phyloP scores from a whole-genome alignment of 2,888 invertebrate genomes.

The Drosophila macrospina region DNA sequence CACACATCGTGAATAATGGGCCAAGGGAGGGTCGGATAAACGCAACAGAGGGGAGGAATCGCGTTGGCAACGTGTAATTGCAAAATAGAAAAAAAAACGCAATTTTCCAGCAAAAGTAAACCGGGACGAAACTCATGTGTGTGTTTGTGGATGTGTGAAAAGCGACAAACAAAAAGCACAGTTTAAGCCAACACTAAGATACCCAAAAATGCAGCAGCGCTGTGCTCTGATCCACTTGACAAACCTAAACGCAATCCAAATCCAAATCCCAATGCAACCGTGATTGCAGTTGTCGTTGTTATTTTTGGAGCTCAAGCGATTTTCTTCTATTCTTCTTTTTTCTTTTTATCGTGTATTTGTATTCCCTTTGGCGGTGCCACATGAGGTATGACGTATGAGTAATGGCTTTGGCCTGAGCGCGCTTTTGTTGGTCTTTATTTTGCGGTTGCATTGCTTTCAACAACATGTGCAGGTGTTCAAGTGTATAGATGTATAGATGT shows the following conservation, averaged over 20 bases:
- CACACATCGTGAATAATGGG: constrained; percentile 55
- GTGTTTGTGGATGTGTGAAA: constrained; percentile 5
- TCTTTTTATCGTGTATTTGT: constrained; percentile 60
- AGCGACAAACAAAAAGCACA: constrained; percentile 18
- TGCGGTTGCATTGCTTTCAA: constrained; percentile 72
- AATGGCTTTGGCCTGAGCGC: constrained; percentile 70
- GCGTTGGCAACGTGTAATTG: constrained; percentile 71
- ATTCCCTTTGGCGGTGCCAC: constrained; percentile 77
- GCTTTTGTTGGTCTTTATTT: constrained; percentile 67
- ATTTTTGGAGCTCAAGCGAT: constrained; percentile 64
- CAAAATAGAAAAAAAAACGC: constrained; percentile 58
- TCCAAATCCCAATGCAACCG: constrained; percentile 37
- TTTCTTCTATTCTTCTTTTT: constrained; percentile 47
- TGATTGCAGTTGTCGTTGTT: constrained; percentile 44
- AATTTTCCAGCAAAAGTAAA: constrained; percentile 30
- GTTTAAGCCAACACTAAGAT: constrained; percentile 17
- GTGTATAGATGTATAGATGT: constrained; percentile 20
- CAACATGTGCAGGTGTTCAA: constrained; percentile 33
- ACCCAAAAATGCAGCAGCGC: constrained; percentile 34
- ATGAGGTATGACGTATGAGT: constrained; percentile 82
- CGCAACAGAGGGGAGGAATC: constrained; percentile 33
- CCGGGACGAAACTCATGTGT: constrained; percentile 14
- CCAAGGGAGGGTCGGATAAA: constrained; percentile 1
- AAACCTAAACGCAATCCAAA: constrained; percentile 47
- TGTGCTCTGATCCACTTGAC: constrained; percentile 70